These are phyloP conservation scores for Malthinus flaveolus DNA, from an alignment of 2,888 invertebrate genomes.

Conservation along the genomic window DNA sequence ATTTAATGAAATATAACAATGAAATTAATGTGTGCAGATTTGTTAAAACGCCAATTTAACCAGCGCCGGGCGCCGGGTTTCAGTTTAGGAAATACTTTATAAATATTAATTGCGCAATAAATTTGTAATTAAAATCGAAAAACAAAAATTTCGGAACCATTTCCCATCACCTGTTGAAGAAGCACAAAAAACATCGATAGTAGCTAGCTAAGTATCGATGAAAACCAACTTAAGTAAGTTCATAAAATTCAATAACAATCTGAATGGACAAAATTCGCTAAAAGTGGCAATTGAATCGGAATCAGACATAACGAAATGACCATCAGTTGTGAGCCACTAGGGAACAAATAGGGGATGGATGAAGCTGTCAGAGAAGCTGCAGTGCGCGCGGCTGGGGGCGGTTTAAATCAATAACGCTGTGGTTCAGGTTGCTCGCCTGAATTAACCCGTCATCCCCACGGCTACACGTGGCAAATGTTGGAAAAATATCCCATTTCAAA, in stretches of 20 bases:
- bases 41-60: too few species aligned
- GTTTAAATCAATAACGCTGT: conserved; percentile 44
- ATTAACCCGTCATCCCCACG: conserved; percentile 39
- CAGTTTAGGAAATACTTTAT: too few species aligned
- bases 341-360: conserved; percentile 34
- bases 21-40: too few species aligned
- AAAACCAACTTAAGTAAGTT: conserved; percentile 24
- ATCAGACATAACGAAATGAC: conserved; percentile 47
- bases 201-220: conserved; percentile 11
- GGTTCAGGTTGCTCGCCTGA: conserved; percentile 42
- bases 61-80: too few species aligned
- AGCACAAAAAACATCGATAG: conserved; percentile 3
- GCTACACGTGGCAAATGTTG: conserved; percentile 28
- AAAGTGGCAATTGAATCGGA: conserved; percentile 43
- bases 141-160: not conserved
- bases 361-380: conserved; percentile 42
- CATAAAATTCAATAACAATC: conserved; percentile 33
- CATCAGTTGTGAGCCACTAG: conserved; percentile 37
- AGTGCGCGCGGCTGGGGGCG: conserved; percentile 44
- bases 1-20: too few species aligned
- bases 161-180: conserved; percentile 23
- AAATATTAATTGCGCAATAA: too few species aligned
- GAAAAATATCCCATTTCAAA: conserved; percentile 7
- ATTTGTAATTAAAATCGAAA: not conserved
- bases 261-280: conserved; percentile 32